Percentiles rank a stretch among this genome's conserved stretches.
These are phyloP conservation scores for Drosophila kanekoi DNA, from an alignment of 2,888 invertebrate genomes.

Conservation along the genomic window DNA sequence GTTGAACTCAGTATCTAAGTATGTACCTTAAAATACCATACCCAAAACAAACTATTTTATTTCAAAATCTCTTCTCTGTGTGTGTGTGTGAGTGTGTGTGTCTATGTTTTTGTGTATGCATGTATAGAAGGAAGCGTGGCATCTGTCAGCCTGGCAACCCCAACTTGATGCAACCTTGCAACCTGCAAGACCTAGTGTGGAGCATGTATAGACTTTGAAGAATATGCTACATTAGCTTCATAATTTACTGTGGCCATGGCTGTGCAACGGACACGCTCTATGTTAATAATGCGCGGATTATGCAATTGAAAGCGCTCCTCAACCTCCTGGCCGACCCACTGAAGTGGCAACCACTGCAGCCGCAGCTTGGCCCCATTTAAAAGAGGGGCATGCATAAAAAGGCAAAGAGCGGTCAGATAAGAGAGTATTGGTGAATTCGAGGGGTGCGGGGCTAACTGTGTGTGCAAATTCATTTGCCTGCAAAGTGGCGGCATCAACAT, in stretches of 20 bases:
- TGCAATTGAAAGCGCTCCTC: slow-evolving; percentile 67
- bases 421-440: background rate
- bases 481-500: slow-evolving; percentile 64
- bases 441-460: slow-evolving; percentile 39
- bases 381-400: slow-evolving; percentile 58
- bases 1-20: no score
- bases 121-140: no score
- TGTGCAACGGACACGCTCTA: slow-evolving; percentile 45
- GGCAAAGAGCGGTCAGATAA: slow-evolving; percentile 28
- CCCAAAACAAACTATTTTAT: no score
- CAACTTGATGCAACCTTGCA: no score
- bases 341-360: slow-evolving; percentile 38
- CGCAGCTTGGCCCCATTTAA: slow-evolving; percentile 73
- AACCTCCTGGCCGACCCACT: slow-evolving; percentile 39
- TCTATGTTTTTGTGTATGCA: no score
- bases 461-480: slow-evolving; percentile 70
- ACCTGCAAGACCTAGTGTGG: no score
- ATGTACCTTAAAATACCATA: no score
- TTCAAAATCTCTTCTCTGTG: no score
- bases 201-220: background rate
- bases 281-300: slow-evolving; percentile 73
- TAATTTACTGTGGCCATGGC: slow-evolving; percentile 33
- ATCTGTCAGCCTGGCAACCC: no score
- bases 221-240: slow-evolving; percentile 38
- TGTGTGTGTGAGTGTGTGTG: no score